Evolutionary conservation across 2,113 vertebrate species (phyloP), one percentile per base, ranked within the genome.

Genomic region (Recurvirostra avosetta): DNA sequence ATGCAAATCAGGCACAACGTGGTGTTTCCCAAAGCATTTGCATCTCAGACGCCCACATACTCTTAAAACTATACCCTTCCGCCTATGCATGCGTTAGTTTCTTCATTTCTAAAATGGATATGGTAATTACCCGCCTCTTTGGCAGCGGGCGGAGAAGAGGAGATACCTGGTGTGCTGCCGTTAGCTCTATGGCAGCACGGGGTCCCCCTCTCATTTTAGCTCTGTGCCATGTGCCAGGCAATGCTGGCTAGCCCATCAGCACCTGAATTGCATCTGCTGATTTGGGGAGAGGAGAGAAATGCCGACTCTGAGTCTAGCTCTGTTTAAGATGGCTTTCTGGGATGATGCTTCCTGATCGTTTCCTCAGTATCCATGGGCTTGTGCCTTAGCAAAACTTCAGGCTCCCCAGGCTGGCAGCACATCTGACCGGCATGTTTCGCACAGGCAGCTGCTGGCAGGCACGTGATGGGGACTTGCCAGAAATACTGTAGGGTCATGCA

Each of bases 11-110:
- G 79, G 53, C 1, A 0, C 67, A 80, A 38, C 0, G 1, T 77
- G 92, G 59, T 92, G 38, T 80, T 94, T 89, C 92, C 87, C 92
- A 86, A 80, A 96, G 73, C 72, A 91, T 93, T 89, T 97, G 55
- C 92, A 81, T 91, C 68, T 89, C 80, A 84, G 84, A 66, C 27
- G 12, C 95, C 87, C 75, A 95, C 90, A 62, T 55, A 62, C 58
- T 94, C 92, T 71, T 91, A 86, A 95, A 91, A 77, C 49, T 76
- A 83, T 88, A 73, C 16, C 52, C 30, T 40, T 19, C 67, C 5
- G 4, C 86, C 87, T 62, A 43, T 82, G 80, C 63, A 70, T 34
- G 50, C 3, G 1, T 71, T 88, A 21, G 50, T 71, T 67, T 71
- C 85, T 88, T 72, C 21, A 47, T 40, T 74, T 71, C 55, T 80